These are phyloP conservation scores for Solen grandis DNA, from an alignment of 1,140 invertebrate species.

Conservation along the genomic window DNA sequence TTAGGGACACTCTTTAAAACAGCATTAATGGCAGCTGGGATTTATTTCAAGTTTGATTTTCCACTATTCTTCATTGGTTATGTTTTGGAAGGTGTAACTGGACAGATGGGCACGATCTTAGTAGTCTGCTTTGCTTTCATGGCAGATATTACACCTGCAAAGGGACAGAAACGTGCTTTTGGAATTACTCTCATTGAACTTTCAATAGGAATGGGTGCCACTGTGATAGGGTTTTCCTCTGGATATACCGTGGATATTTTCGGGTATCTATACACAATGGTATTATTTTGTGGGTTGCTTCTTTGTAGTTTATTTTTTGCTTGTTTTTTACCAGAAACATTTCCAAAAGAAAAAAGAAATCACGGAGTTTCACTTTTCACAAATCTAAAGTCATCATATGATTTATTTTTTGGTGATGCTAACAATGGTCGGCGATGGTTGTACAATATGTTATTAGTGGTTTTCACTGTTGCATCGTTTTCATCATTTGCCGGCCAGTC, in stretches of 20 bases:
- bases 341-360: slow-evolving; percentile 23
- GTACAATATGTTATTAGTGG: slow-evolving; percentile 22
- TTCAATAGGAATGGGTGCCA: slow-evolving; percentile 24
- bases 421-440: slow-evolving; percentile 41
- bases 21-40: slow-evolving; percentile 12
- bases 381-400: slow-evolving; percentile 39
- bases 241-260: slow-evolving; percentile 35
- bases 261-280: slow-evolving; percentile 42
- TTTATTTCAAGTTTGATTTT: slow-evolving; percentile 39
- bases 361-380: not conserved
- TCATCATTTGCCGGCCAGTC: slow-evolving; percentile 15
- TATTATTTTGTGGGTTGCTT: slow-evolving; percentile 6
- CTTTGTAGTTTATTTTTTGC: not conserved
- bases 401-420: slow-evolving; percentile 36
- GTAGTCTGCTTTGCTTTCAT: slow-evolving; percentile 46
- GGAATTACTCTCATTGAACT: slow-evolving; percentile 50
- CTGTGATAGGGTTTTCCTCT: slow-evolving; percentile 31
- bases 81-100: slow-evolving; percentile 29
- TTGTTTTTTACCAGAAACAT: slow-evolving; percentile 45
- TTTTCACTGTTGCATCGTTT: slow-evolving; percentile 25
- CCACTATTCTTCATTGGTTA: slow-evolving; percentile 35
- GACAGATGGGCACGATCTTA: slow-evolving; percentile 46
- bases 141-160: slow-evolving; percentile 32
- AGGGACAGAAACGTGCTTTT: slow-evolving; percentile 29
- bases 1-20: slow-evolving; percentile 41